phyloP scores from a whole-genome alignment of 1,140 invertebrate genomes.

The Cydia pomonella region DNA sequence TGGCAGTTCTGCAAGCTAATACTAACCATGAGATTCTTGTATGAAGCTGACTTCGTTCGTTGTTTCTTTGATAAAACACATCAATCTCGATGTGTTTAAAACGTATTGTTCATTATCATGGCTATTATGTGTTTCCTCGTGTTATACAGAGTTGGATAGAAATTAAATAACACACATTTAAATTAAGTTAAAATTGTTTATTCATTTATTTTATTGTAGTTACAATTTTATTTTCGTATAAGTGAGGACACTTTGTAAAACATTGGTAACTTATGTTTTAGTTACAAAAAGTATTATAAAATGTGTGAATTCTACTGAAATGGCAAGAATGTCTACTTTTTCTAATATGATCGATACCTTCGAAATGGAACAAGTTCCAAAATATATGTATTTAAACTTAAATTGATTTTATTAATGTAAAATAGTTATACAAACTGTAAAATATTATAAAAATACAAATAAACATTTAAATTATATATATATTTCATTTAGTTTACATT shows the following conservation, averaged over 20 bases:
- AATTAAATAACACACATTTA: not conserved
- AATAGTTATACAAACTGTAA: not conserved
- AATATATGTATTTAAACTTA: not conserved
- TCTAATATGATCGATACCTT: no score
- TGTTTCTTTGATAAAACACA: not conserved
- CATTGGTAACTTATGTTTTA: not conserved
- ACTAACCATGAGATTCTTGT: not conserved
- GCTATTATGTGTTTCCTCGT: not conserved
- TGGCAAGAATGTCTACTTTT: no score
- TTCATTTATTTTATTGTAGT: slow-evolving; percentile 7
- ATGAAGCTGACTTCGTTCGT: slow-evolving; percentile 48
- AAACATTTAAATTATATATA: not conserved
- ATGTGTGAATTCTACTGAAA: not conserved
- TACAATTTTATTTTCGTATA: not conserved
- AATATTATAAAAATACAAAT: not conserved
- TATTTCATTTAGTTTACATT: not conserved
- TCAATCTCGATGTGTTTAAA: no score
- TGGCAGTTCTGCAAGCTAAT: not conserved
- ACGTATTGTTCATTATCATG: not conserved
- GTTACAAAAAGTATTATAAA: not conserved
- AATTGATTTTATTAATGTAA: not conserved
- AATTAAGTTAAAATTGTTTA: not conserved
- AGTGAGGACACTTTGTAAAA: not conserved
- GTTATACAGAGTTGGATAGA: not conserved
- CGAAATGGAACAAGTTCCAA: no score